Evolutionary conservation across 2,888 invertebrate species (phyloP).

Genomic region (Limenitis camilla): DNA sequence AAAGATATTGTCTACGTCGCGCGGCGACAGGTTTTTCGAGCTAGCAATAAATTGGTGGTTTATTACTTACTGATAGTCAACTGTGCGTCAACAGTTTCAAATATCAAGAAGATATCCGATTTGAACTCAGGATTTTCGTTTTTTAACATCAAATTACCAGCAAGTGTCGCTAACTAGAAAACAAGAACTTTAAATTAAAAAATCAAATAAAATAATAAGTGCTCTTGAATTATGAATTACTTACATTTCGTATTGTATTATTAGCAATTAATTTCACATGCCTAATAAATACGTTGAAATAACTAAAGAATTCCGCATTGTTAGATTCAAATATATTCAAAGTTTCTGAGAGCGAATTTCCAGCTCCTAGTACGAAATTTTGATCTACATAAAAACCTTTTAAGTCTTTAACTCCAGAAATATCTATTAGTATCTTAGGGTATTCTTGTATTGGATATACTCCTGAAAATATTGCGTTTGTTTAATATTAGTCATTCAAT

Average conservation of each 20-base stretch:
- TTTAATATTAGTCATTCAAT: too few relatives aligned
- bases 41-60: not conserved
- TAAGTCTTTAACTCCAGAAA: conserved; percentile 75
- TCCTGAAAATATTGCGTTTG: conserved; percentile 45
- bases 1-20: too few relatives aligned
- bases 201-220: not conserved
- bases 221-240: conserved; percentile 26
- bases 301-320: conserved; percentile 64
- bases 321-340: conserved; percentile 64
- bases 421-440: conserved; percentile 77
- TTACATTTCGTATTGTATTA: conserved; percentile 82
- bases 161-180: conserved; percentile 40
- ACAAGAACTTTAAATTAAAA: not conserved
- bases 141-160: conserved; percentile 80
- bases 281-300: conserved; percentile 74
- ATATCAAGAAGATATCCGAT: conserved; percentile 78
- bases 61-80: conserved; percentile 65
- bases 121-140: conserved; percentile 76
- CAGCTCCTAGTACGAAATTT: conserved; percentile 75
- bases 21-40: conserved; percentile 33
- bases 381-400: conserved; percentile 52
- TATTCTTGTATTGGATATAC: conserved; percentile 53
- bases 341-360: conserved; percentile 70
- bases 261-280: conserved; percentile 83
- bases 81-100: conserved; percentile 70